Evolutionary conservation across 2,113 vertebrate genomes (phyloP).

Genomic region (Sminthopsis crassicaudata): DNA sequence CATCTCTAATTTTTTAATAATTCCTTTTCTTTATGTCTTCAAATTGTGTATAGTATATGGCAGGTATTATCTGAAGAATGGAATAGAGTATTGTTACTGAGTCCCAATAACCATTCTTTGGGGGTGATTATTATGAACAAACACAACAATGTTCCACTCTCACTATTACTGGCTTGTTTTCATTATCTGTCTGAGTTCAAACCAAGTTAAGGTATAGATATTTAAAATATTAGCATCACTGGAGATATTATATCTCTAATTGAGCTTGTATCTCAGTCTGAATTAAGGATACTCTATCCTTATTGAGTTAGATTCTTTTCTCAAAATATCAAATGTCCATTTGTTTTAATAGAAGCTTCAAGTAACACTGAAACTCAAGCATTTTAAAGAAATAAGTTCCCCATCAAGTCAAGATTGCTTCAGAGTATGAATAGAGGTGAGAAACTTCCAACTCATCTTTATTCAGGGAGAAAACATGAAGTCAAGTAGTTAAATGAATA

Average conservation of each 20-base stretch:
- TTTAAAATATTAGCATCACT: background rate
- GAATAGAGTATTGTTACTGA: background rate
- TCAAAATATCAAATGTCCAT: background rate
- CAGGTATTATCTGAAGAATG: too few species aligned
- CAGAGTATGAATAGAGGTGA: background rate
- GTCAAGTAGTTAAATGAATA: too few species aligned
- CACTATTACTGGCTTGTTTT: background rate
- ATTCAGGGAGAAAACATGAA: too few species aligned
- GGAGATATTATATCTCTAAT: background rate
- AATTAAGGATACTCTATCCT: background rate
- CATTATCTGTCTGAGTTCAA: background rate
- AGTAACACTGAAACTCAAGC: background rate
- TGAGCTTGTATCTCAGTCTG: background rate
- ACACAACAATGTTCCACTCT: background rate
- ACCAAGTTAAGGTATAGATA: background rate
- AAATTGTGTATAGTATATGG: background rate
- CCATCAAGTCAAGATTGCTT: background rate
- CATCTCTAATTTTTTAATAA: background rate
- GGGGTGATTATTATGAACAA: background rate
- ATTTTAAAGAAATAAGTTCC: background rate
- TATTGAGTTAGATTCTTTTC: background rate
- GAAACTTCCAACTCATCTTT: background rate
- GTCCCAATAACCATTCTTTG: background rate
- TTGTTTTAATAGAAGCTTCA: background rate
- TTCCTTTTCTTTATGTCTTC: background rate